These are phyloP conservation scores for Arvicanthis niloticus DNA, from an alignment of 2,113 vertebrate genomes.

Conservation along the genomic window DNA sequence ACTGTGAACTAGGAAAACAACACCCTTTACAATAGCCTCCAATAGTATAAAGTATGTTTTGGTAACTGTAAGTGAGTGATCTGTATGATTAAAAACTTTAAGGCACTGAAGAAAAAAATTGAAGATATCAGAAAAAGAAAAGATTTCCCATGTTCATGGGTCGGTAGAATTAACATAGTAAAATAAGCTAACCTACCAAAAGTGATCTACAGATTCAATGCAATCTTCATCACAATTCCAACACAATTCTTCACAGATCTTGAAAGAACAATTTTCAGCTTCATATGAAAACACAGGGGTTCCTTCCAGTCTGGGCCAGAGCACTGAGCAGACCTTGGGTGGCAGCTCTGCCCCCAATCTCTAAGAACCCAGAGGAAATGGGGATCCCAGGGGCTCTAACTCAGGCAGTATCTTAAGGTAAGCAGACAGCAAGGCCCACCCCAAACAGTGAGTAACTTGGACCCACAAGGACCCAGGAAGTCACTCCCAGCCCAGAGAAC, in stretches of 20 bases:
- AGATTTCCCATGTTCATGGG: not conserved
- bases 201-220: not conserved
- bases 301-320: too few species aligned
- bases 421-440: too few species aligned
- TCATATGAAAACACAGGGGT: not conserved
- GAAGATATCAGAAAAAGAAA: not conserved
- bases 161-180: not conserved
- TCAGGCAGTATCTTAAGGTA: too few species aligned
- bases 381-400: too few species aligned
- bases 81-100: not conserved
- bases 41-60: not conserved
- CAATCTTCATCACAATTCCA: not conserved
- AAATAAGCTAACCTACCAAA: not conserved
- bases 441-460: too few species aligned
- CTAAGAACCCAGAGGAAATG: too few species aligned
- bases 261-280: not conserved
- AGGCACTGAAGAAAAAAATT: not conserved
- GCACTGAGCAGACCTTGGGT: too few species aligned
- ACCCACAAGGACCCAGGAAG: too few species aligned
- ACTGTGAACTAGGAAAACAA: not conserved
- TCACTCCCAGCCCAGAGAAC: too few species aligned
- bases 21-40: not conserved
- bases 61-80: not conserved
- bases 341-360: too few species aligned
- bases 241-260: not conserved